phyloP scores from a whole-genome alignment of 37 sponge, comb jelly and placozoan species.

The Beroe ovata region DNA sequence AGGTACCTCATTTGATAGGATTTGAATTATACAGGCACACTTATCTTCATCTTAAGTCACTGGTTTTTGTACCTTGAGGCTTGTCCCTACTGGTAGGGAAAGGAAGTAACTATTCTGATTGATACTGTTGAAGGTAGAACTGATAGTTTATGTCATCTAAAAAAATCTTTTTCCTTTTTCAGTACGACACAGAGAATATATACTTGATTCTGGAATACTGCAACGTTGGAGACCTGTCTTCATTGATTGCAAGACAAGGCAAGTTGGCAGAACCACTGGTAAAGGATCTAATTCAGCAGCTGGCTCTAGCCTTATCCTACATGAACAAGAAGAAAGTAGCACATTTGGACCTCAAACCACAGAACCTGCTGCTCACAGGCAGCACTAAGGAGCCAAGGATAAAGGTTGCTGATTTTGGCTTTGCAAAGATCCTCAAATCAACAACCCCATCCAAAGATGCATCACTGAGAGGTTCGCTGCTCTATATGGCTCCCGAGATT shows the following conservation, averaged over 20 bases:
- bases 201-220: constrained; percentile 55
- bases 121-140: too few species aligned
- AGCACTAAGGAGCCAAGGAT: constrained; percentile 39
- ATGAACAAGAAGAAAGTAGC: constrained; percentile 66
- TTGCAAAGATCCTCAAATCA: constrained; percentile 64
- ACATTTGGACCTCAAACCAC: constrained; percentile 53
- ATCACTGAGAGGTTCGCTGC: constrained; percentile 43
- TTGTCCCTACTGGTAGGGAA: too few species aligned
- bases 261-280: background rate
- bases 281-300: constrained; percentile 43
- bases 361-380: constrained; percentile 48
- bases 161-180: background rate
- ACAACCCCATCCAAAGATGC: constrained; percentile 25
- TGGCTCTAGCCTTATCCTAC: constrained; percentile 36
- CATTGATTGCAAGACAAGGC: constrained; percentile 14
- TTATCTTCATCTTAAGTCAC: too few species aligned
- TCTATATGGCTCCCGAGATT: constrained; percentile 63
- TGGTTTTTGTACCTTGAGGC: too few species aligned
- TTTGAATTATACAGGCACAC: too few species aligned
- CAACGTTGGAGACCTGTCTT: constrained; percentile 26
- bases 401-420: constrained; percentile 59
- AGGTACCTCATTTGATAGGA: too few species aligned
- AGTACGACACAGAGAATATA: constrained; percentile 42
- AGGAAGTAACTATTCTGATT: too few species aligned
- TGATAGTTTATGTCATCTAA: too few species aligned